Conservation (phyloP, 2,113 vertebrate genomes). For the Sapajus apella region DNA sequence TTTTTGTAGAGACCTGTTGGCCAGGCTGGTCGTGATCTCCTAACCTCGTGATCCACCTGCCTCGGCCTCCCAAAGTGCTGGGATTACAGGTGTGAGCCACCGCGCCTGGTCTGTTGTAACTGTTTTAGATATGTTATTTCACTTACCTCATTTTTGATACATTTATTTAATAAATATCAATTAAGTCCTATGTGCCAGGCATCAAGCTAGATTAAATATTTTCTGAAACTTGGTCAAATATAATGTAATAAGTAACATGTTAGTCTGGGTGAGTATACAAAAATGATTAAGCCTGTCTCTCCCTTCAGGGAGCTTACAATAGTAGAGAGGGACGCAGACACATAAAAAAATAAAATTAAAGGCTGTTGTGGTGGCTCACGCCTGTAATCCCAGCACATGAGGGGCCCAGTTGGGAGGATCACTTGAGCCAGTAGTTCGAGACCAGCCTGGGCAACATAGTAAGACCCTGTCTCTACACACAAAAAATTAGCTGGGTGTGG, state of each 20-base stretch:
- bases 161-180: not conserved
- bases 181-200: not conserved
- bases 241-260: constrained; percentile 28
- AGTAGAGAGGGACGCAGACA: not conserved
- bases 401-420: not conserved
- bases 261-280: not conserved
- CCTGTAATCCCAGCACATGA: too few species aligned
- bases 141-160: constrained; percentile 43
- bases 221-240: not conserved
- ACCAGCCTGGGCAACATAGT: not conserved
- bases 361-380: too few species aligned
- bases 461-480: not conserved
- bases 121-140: constrained; percentile 20
- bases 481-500: not conserved
- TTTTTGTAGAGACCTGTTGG: too few species aligned
- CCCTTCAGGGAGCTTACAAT: not conserved
- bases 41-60: too few species aligned
- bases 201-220: not conserved
- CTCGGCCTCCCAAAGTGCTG: too few species aligned
- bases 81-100: too few species aligned
- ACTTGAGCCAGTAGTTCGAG: not conserved
- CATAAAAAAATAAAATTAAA: not conserved
- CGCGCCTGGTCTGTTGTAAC: not conserved
- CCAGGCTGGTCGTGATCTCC: too few species aligned
- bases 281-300: not conserved